Conservation (phyloP, 2,888 invertebrate species). For the Omphaloscelis lunosa region DNA sequence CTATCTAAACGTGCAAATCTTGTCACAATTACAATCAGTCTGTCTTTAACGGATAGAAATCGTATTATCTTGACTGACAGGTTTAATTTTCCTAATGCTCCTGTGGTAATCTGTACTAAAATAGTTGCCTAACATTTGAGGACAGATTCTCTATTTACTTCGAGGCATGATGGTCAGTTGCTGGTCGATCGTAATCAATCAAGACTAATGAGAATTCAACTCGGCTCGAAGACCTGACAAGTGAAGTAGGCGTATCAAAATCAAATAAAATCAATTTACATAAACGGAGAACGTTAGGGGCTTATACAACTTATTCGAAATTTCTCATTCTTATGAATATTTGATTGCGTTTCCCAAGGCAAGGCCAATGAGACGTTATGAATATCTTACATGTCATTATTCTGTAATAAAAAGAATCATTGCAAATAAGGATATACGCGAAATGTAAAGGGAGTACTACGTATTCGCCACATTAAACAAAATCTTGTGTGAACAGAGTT, state of each 20-base stretch:
- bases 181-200: slow-evolving; percentile 23
- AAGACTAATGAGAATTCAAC: slow-evolving; percentile 27
- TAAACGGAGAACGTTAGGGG: slow-evolving; percentile 22
- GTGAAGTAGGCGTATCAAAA: slow-evolving; percentile 29
- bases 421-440: slow-evolving; percentile 23
- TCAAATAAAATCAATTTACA: slow-evolving; percentile 50
- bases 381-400: slow-evolving; percentile 41
- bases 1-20: slow-evolving; percentile 15
- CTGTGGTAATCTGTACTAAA: slow-evolving; percentile 21
- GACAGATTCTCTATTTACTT: slow-evolving; percentile 9
- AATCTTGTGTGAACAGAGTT: slow-evolving; percentile 12
- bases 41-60: slow-evolving; percentile 11
- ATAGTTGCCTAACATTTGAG: slow-evolving; percentile 18
- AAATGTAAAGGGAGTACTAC: slow-evolving; percentile 25
- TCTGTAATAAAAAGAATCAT: slow-evolving; percentile 36
- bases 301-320: slow-evolving; percentile 47
- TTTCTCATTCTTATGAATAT: slow-evolving; percentile 54
- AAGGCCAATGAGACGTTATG: slow-evolving; percentile 47
- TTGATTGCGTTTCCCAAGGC: slow-evolving; percentile 48
- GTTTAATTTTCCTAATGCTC: slow-evolving; percentile 44
- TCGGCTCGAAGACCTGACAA: slow-evolving; percentile 13
- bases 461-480: slow-evolving; percentile 12
- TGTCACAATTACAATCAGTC: slow-evolving; percentile 17
- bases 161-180: slow-evolving; percentile 13
- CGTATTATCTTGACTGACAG: slow-evolving; percentile 32